Conservation (phyloP, 2,113 vertebrate genomes). For the Osmerus mordax region DNA sequence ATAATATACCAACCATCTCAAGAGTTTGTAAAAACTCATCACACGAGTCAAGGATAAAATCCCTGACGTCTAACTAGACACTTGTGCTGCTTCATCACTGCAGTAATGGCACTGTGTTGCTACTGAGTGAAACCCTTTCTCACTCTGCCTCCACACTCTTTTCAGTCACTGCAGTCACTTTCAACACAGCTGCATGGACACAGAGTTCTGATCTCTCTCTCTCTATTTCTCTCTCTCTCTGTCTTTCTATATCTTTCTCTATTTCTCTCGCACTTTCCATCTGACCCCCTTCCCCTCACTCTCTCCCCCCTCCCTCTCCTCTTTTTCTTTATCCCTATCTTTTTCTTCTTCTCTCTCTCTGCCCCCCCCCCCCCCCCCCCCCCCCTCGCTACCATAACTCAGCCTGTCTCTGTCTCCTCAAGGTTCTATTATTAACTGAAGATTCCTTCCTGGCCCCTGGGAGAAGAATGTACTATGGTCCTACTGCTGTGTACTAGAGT, state of each 20-base stretch:
- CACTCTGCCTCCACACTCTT: not conserved
- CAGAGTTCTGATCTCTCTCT: not conserved
- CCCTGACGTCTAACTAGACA: too few species aligned
- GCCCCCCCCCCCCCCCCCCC: not conserved
- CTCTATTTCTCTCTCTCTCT: not conserved
- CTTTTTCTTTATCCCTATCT: not conserved
- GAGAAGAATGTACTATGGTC: not conserved
- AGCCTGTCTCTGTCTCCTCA: conserved; percentile 3
- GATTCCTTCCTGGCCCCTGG: conserved; percentile 11
- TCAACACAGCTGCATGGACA: not conserved
- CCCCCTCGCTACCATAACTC: not conserved
- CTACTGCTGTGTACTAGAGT: conserved; percentile 16
- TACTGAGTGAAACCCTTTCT: not conserved
- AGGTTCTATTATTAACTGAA: conserved; percentile 23
- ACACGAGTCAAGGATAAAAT: too few species aligned
- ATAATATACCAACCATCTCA: too few species aligned
- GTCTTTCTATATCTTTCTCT: not conserved
- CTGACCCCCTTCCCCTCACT: not conserved
- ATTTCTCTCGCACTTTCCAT: not conserved
- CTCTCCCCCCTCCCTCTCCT: not conserved
- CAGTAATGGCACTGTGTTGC: too few species aligned
- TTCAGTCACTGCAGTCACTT: not conserved
- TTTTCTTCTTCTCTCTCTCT: conserved; percentile 8
- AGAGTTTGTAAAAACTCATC: too few species aligned
- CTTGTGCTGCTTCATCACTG: too few species aligned